Percentiles rank a stretch among this genome's conserved stretches.
Evolutionary conservation across 92 coral and sea anemone genomes (phyloP).

Genomic region (Hydrozoanthus gracilis): DNA sequence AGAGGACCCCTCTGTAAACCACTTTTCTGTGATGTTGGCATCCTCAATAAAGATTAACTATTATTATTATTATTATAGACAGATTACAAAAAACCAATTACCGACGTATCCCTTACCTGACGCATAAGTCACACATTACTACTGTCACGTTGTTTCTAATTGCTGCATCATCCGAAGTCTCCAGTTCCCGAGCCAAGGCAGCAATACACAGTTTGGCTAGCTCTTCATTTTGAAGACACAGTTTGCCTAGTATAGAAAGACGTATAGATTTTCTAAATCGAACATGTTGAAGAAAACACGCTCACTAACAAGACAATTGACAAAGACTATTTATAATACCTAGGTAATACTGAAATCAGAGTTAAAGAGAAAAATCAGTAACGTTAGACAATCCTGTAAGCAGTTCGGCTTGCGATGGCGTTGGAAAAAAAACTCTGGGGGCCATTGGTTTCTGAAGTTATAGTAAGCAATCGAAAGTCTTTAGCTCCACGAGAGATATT

Average conservation of each 20-base stretch:
- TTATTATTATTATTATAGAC: too few relatives aligned
- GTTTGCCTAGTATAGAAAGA: conserved; percentile 67
- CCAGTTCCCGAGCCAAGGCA: conserved; percentile 90
- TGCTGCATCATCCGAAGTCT: conserved; percentile 89
- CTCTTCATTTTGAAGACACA: conserved; percentile 95
- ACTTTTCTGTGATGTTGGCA: too few relatives aligned
- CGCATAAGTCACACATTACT: conserved; percentile 97
- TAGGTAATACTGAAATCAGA: background rate
- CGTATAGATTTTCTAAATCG: background rate
- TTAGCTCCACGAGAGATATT: too few relatives aligned
- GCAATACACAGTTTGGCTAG: conserved; percentile 97
- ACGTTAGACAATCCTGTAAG: too few relatives aligned
- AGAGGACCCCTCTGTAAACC: too few relatives aligned
- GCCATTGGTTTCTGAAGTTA: too few relatives aligned
- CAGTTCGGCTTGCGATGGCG: too few relatives aligned
- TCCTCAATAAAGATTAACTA: too few relatives aligned
- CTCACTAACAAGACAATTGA: background rate
- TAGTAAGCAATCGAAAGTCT: too few relatives aligned
- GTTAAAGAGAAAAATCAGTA: too few relatives aligned
- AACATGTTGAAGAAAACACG: background rate
- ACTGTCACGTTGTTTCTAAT: conserved; percentile 93
- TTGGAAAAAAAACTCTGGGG: too few relatives aligned
- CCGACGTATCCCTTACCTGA: conserved; percentile 58
- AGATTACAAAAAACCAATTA: background rate
- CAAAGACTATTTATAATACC: background rate